A percentile compares a stretch with the other conserved stretches of the same genome.
These are phyloP conservation scores for Stenolophus ochropezus DNA, from an alignment of 2,888 invertebrate genomes.

Conservation along the genomic window DNA sequence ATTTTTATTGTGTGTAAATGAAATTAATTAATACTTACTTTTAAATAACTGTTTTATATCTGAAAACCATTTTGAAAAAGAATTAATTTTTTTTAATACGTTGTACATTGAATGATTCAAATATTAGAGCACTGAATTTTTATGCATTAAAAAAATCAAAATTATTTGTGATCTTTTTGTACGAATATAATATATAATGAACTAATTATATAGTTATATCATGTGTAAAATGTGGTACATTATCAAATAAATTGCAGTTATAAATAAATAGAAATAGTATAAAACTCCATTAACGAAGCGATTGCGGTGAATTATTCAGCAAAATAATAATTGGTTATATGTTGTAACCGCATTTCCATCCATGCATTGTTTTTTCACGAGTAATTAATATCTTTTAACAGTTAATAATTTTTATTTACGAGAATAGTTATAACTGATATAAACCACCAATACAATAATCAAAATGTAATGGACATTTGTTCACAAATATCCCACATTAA, in stretches of 20 bases:
- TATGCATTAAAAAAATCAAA: no score
- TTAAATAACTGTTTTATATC: no score
- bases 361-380: not conserved
- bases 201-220: not conserved
- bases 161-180: no score
- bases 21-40: no score
- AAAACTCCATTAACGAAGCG: not conserved
- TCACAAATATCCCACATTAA: not conserved
- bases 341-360: not conserved
- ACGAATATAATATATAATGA: no score
- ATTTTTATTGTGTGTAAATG: no score
- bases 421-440: slow-evolving; percentile 1
- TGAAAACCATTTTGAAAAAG: no score
- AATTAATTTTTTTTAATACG: no score
- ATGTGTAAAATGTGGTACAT: not conserved
- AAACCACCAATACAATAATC: slow-evolving; percentile 4
- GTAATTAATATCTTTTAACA: not conserved
- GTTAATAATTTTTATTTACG: slow-evolving; percentile 16
- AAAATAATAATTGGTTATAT: slow-evolving; percentile 6
- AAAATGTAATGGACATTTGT: not conserved
- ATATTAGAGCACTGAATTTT: no score
- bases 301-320: not conserved
- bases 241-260: not conserved
- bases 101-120: no score
- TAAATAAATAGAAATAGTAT: not conserved